Evolutionary conservation across 2,113 vertebrate species (phyloP).

Genomic region (Origma solitaria): DNA sequence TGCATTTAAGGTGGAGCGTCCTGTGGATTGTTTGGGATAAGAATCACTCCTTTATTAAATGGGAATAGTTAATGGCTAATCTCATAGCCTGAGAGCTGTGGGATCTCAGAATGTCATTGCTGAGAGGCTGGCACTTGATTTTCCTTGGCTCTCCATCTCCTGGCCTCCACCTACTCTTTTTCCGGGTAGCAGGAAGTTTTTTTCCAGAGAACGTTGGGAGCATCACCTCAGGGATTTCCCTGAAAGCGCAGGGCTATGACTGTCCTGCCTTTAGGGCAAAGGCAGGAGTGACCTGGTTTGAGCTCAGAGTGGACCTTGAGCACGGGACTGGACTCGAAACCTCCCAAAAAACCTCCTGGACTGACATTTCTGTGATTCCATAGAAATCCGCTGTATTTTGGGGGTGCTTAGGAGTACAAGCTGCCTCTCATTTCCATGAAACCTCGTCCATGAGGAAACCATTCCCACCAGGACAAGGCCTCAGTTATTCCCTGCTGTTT

Average conservation of each 20-base stretch:
- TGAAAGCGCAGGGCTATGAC: neutral
- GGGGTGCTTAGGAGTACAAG: neutral
- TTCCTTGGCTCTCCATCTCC: neutral
- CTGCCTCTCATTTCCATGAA: neutral
- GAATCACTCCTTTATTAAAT: neutral
- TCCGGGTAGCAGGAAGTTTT: neutral
- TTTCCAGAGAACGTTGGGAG: neutral
- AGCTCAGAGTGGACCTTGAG: neutral
- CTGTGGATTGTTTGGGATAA: neutral
- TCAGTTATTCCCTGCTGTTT: neutral
- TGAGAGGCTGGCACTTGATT: neutral
- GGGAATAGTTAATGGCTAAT: too few relatives aligned
- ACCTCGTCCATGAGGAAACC: neutral
- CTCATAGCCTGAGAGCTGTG: too few relatives aligned
- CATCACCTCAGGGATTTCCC: neutral
- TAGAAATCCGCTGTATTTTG: accelerated
- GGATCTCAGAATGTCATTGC: neutral
- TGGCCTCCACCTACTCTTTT: neutral
- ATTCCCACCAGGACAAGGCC: neutral
- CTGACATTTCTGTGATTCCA: neutral
- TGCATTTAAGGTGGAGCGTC: neutral
- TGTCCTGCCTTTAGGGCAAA: neutral
- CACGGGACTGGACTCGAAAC: neutral
- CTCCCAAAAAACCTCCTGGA: neutral
- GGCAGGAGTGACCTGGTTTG: neutral